Evolutionary conservation across 2,113 vertebrate genomes (phyloP).

Genomic region (Bos taurus): ARS-UCD2.0 NC_037330.1:106901001-106901500

Average conservation of each 20-base stretch:
- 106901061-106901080: background rate
- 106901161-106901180: background rate
- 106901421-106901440: slow-evolving; percentile 27
- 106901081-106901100: background rate
- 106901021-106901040: background rate
- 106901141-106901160: background rate
- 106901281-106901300: background rate
- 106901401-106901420: background rate
- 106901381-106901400: background rate
- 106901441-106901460: background rate
- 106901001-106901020: slow-evolving; percentile 59
- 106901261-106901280: background rate
- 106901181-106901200: background rate
- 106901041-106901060: background rate
- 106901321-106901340: slow-evolving; percentile 49
- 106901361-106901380: slow-evolving; percentile 26
- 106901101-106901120: background rate
- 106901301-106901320: slow-evolving; percentile 6
- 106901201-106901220: background rate
- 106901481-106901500: slow-evolving; percentile 31
- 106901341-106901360: background rate
- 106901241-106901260: background rate
- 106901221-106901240: background rate
- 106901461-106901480: background rate
- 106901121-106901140: background rate